Conservation (phyloP, 2,888 invertebrate species). For the Ischnus inquisitorius region DNA sequence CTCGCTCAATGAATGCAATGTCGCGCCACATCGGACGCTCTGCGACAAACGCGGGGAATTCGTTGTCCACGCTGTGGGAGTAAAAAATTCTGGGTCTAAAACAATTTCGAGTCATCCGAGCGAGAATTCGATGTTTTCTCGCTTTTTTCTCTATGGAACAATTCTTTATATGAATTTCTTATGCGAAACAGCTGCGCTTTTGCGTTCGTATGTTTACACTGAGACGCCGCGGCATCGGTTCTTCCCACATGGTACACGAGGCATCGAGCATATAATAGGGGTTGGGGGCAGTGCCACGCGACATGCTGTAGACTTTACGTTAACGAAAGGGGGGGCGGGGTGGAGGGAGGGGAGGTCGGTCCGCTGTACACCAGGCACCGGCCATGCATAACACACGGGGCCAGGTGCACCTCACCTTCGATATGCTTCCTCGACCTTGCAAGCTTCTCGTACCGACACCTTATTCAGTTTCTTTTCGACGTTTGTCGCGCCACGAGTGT, state of each 20-base stretch:
- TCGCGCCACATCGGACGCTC: conserved; percentile 26
- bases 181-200: conserved; percentile 20
- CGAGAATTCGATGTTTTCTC: neutral
- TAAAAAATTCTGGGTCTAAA: conserved; percentile 9
- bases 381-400: conserved; percentile 80
- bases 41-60: conserved; percentile 18
- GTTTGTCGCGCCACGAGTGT: conserved; percentile 58
- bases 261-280: conserved; percentile 64
- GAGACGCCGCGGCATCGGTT: conserved; percentile 20
- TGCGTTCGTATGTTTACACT: conserved; percentile 20
- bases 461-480: conserved; percentile 67
- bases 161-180: conserved; percentile 2
- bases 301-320: conserved; percentile 45
- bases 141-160: too few relatives aligned
- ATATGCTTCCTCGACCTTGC: conserved; percentile 66
- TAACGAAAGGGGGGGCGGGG: conserved; percentile 45
- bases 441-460: conserved; percentile 62
- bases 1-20: conserved; percentile 22
- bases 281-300: conserved; percentile 63
- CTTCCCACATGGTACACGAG: conserved; percentile 53
- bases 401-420: conserved; percentile 77
- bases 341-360: conserved; percentile 56
- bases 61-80: conserved; percentile 22
- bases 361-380: conserved; percentile 76
- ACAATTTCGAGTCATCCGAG: neutral